Evolutionary conservation across 2,113 vertebrate species (phyloP).

Genomic region (Strix aluco): DNA sequence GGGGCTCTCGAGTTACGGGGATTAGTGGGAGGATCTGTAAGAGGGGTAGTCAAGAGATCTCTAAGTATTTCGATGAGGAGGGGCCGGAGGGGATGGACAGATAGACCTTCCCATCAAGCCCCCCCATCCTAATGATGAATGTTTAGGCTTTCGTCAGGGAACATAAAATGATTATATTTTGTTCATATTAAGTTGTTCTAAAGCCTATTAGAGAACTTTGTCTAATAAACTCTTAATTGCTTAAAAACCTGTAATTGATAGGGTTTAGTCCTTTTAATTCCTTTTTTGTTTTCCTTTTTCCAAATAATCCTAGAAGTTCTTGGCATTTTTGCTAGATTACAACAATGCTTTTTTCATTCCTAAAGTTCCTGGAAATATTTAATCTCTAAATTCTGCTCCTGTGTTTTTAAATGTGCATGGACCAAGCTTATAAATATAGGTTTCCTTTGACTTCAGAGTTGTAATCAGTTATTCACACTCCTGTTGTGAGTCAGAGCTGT

Average conservation of each 20-base stretch:
- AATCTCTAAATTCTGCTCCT: not conserved
- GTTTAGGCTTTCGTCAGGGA: not conserved
- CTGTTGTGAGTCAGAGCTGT: not conserved
- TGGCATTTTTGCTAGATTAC: not conserved
- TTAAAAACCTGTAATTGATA: not conserved
- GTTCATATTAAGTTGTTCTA: not conserved
- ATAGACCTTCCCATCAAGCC: rapidly evolving
- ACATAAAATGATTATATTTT: not conserved
- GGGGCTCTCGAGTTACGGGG: not conserved
- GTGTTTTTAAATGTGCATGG: not conserved
- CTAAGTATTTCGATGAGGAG: not conserved
- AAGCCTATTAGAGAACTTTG: not conserved
- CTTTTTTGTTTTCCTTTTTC: not conserved
- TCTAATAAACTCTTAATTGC: not conserved
- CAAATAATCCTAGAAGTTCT: not conserved
- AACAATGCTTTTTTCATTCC: not conserved
- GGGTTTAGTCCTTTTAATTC: not conserved
- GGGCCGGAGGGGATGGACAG: not conserved
- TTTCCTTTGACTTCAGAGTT: not conserved
- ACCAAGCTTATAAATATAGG: rapidly evolving
- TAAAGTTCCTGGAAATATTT: not conserved
- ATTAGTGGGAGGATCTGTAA: not conserved
- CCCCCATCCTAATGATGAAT: rapidly evolving
- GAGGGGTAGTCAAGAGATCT: not conserved
- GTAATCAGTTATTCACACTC: not conserved